These are phyloP conservation scores for Melanaphis sacchari DNA, from an alignment of 1,140 invertebrate genomes.

Conservation along the genomic window DNA sequence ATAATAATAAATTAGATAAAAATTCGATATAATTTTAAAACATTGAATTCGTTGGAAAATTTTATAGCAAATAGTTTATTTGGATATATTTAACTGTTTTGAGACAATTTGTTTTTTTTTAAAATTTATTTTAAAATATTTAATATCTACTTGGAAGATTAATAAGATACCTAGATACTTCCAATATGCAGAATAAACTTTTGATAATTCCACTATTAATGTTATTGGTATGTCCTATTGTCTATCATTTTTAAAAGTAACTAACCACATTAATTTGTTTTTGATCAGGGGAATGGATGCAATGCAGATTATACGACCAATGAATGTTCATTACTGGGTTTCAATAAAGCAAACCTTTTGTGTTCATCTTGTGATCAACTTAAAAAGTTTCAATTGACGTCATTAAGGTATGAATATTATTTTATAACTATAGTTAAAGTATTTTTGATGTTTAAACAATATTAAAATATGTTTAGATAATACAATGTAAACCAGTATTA, in stretches of 20 bases:
- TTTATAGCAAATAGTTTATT: not conserved
- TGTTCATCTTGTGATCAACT: conserved; percentile 90
- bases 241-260: not conserved
- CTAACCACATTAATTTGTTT: not conserved
- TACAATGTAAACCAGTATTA: not conserved
- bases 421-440: not conserved
- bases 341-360: conserved; percentile 83
- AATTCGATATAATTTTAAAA: not conserved
- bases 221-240: conserved; percentile 1
- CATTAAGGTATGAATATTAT: conserved; percentile 68
- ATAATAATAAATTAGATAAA: not conserved
- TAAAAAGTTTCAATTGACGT: conserved; percentile 76
- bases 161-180: too few relatives aligned
- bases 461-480: not conserved
- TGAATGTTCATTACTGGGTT: conserved; percentile 85
- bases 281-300: conserved; percentile 42
- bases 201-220: not conserved
- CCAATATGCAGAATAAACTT: not conserved
- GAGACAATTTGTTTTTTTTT: not conserved
- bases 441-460: not conserved
- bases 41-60: not conserved
- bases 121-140: not conserved
- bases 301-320: conserved; percentile 74
- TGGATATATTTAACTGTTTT: not conserved
- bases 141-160: conserved; percentile 53